Conservation (phyloP, 1,140 invertebrate species). For the Eueides isabella region DNA sequence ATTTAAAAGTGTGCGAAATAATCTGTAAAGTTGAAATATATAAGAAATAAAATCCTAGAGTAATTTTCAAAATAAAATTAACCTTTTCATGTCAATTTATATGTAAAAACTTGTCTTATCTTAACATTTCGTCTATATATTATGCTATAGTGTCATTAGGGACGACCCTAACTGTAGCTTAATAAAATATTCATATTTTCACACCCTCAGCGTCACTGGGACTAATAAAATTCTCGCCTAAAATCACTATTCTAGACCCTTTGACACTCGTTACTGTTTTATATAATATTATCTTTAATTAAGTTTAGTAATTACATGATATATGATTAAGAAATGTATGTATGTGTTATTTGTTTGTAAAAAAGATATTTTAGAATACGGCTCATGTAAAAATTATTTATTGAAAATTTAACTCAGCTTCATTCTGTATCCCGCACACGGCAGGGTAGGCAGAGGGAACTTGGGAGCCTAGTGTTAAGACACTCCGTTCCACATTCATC, state of each 20-base stretch:
- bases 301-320: neutral
- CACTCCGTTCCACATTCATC: no score
- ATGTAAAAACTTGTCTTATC: neutral
- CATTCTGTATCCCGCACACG: no score
- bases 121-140: conserved; percentile 14
- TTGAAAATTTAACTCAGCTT: no score
- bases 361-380: no score
- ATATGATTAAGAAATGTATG: neutral
- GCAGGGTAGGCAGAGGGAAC: no score
- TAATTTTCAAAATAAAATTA: no score
- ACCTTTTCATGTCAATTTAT: conserved; percentile 1
- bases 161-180: conserved; percentile 18
- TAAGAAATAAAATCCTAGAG: no score
- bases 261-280: conserved; percentile 19
- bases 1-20: no score
- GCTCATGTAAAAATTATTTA: no score
- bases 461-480: no score
- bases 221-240: conserved; percentile 25
- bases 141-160: conserved; percentile 6
- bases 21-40: no score
- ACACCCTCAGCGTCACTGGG: conserved; percentile 26
- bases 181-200: conserved; percentile 32
- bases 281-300: conserved; percentile 16
- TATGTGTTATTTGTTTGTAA: neutral
- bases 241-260: conserved; percentile 19